These are phyloP conservation scores for Madoqua kirkii DNA, from an alignment of 2,113 vertebrate genomes.

Conservation along the genomic window DNA sequence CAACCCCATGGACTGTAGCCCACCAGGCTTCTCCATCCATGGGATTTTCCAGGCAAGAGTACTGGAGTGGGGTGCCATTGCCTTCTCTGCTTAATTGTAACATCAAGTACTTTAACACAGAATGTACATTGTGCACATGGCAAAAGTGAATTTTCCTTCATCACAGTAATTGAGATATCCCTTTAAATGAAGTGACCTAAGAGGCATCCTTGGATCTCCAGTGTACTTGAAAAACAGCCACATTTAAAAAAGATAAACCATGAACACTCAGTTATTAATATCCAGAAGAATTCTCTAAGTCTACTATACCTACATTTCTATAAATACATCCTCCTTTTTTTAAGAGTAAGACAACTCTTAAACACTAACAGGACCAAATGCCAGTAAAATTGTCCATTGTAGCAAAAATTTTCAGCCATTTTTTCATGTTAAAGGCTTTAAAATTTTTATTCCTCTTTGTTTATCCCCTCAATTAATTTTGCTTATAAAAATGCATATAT, in stretches of 20 bases:
- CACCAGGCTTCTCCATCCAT: too few species aligned
- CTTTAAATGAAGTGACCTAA: neutral
- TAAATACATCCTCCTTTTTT: neutral
- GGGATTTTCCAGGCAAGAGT: too few species aligned
- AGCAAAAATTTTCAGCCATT: neutral
- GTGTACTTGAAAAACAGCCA: neutral
- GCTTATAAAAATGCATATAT: conserved; percentile 37
- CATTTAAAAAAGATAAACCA: neutral
- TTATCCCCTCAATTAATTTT: conserved; percentile 12
- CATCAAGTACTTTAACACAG: neutral
- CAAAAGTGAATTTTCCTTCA: neutral
- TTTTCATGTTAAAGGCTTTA: conserved; percentile 36
- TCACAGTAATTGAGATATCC: neutral
- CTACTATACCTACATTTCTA: neutral
- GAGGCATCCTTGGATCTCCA: neutral
- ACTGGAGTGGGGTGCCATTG: too few species aligned
- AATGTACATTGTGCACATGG: neutral
- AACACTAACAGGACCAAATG: neutral
- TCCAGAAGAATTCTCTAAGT: neutral
- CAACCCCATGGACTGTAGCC: too few species aligned
- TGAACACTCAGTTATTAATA: neutral
- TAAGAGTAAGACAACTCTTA: neutral
- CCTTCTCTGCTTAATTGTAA: neutral
- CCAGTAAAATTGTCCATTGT: neutral
- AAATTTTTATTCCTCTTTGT: neutral